These are phyloP conservation scores for Cassiopea andromeda DNA, from an alignment of 30 jellyfish, hydroid and myxozoan genomes.

Conservation along the genomic window DNA sequence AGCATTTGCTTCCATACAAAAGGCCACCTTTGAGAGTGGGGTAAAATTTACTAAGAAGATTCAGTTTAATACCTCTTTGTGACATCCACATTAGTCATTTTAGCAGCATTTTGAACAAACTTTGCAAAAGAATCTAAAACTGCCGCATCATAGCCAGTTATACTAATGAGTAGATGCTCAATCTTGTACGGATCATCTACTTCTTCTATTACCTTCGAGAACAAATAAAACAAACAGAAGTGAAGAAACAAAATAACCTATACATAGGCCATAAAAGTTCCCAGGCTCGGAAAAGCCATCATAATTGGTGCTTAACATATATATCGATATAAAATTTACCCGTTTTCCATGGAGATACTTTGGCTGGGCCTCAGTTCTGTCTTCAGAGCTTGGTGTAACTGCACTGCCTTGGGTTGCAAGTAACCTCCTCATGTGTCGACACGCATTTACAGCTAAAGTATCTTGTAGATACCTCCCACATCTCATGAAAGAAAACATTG, in stretches of 20 bases:
- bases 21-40: no score
- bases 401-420: slow-evolving; percentile 1
- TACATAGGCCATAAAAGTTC: background rate
- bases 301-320: background rate
- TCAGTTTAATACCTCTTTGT: slow-evolving; percentile 72
- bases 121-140: slow-evolving; percentile 71
- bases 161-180: slow-evolving; percentile 70
- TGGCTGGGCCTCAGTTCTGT: slow-evolving; percentile 50
- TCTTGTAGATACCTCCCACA: background rate
- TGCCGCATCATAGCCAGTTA: slow-evolving; percentile 91
- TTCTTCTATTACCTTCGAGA: slow-evolving; percentile 75
- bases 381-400: background rate
- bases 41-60: no score
- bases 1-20: no score
- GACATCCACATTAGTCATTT: slow-evolving; percentile 77
- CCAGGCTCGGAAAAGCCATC: background rate
- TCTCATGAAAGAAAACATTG: background rate
- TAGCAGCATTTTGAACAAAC: slow-evolving; percentile 86
- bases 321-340: slow-evolving; percentile 1
- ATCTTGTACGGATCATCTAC: slow-evolving; percentile 61
- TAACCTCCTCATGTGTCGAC: background rate
- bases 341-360: slow-evolving; percentile 59
- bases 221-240: background rate
- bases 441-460: background rate
- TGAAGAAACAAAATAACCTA: background rate